Percentiles rank a stretch among this genome's conserved stretches.
Conservation (phyloP, 2,888 invertebrate species). For the Ichneumon xanthorius region DNA sequence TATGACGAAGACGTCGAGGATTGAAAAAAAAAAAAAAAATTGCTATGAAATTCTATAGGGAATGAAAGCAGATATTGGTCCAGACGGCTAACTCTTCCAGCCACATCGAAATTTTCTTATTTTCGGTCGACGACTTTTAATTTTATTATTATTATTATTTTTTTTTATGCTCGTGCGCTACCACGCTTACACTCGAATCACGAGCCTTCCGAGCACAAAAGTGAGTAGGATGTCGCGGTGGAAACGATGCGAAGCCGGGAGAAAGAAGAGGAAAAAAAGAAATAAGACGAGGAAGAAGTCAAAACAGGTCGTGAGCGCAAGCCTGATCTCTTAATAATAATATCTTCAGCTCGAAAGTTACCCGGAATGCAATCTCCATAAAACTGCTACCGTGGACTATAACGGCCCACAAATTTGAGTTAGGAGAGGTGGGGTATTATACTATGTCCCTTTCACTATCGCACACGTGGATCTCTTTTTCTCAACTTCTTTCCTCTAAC, state of each 20-base stretch:
- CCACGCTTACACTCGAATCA: conserved; percentile 53
- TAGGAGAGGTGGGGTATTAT: conserved; percentile 54
- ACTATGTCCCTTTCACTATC: conserved; percentile 22
- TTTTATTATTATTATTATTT: conserved; percentile 33
- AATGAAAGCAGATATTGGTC: conserved; percentile 58
- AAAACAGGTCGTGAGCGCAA: conserved; percentile 57
- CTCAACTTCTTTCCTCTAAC: conserved; percentile 5
- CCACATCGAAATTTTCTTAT: conserved; percentile 38
- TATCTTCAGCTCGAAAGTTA: conserved; percentile 68
- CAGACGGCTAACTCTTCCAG: conserved; percentile 74
- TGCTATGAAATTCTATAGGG: neutral
- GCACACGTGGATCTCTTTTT: conserved; percentile 27
- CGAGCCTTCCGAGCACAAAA: conserved; percentile 34
- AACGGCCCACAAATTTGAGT: conserved; percentile 78
- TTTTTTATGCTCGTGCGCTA: conserved; percentile 41
- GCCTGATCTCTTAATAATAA: conserved; percentile 81
- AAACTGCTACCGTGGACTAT: conserved; percentile 79
- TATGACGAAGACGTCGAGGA: conserved; percentile 26
- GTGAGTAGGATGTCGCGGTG: conserved; percentile 55
- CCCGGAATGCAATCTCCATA: conserved; percentile 83
- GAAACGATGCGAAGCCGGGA: conserved; percentile 38
- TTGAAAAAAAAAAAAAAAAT: conserved; percentile 17
- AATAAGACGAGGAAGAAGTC: conserved; percentile 24
- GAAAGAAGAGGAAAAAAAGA: conserved; percentile 20
- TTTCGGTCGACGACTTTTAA: conserved; percentile 21